phyloP scores from a whole-genome alignment of 2,797 vertebrate species.

The Taenioides sp. region DNA sequence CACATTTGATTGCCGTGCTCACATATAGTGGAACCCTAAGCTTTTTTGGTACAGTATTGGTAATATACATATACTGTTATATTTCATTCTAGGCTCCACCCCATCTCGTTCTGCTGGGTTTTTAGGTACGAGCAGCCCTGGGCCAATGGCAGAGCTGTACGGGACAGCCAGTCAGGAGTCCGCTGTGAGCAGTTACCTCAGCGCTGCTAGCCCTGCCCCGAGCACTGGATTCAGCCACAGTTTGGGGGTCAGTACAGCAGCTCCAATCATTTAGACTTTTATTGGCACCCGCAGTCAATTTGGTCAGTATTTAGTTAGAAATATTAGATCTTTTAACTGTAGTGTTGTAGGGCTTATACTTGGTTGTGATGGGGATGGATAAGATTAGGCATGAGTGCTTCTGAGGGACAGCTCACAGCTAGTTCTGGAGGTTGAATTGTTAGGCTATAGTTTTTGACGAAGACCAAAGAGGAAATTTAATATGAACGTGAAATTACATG shows the following conservation, averaged over 20 bases:
- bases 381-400: not conserved
- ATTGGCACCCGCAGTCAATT: conserved; percentile 2
- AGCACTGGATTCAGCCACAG: conserved; percentile 96
- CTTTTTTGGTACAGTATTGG: not conserved
- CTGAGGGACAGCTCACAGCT: not conserved
- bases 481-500: not conserved
- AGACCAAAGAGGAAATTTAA: not conserved
- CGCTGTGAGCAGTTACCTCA: conserved; percentile 97
- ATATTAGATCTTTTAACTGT: not conserved
- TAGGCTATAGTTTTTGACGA: not conserved
- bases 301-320: not conserved
- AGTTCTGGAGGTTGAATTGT: not conserved
- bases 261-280: conserved; percentile 1
- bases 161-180: conserved; percentile 94
- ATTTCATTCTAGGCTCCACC: conserved; percentile 81
- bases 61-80: not conserved
- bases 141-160: conserved; percentile 97
- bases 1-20: not conserved
- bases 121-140: conserved; percentile 96
- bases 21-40: not conserved
- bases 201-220: conserved; percentile 94
- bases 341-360: not conserved
- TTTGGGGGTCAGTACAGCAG: conserved; percentile 85
- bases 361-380: conserved; percentile 7
- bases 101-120: conserved; percentile 94